Evolutionary conservation across 1,140 invertebrate genomes (phyloP).

Genomic region (Ceratina calcarata): DNA sequence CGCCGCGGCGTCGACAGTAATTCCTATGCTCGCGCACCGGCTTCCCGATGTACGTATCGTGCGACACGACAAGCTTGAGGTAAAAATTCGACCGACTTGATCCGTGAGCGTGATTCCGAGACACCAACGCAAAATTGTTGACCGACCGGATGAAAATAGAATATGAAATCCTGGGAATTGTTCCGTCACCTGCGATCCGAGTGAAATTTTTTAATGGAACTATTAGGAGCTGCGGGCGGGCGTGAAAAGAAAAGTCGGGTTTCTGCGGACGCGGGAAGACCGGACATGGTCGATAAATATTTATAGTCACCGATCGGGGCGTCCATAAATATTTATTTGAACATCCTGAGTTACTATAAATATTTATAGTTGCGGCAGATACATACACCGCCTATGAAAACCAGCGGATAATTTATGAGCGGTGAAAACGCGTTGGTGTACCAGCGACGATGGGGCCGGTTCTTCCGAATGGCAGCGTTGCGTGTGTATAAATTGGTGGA

Average conservation of each 20-base stretch:
- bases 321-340: slow-evolving; percentile 48
- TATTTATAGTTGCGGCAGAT: slow-evolving; percentile 37
- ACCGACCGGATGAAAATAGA: too few relatives aligned
- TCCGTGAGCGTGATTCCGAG: slow-evolving; percentile 6
- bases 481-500: slow-evolving; percentile 31
- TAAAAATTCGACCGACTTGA: slow-evolving; percentile 19
- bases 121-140: not conserved
- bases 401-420: slow-evolving; percentile 41
- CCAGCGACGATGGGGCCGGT: not conserved
- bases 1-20: slow-evolving; percentile 39
- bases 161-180: not conserved
- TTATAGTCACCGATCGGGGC: slow-evolving; percentile 31
- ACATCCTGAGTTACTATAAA: slow-evolving; percentile 49
- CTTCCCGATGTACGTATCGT: slow-evolving; percentile 24
- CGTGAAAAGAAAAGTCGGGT: slow-evolving; percentile 18
- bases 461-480: not conserved
- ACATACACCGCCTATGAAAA: slow-evolving; percentile 47
- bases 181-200: not conserved
- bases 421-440: slow-evolving; percentile 35
- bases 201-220: not conserved
- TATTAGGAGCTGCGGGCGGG: not conserved
- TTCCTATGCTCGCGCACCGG: slow-evolving; percentile 25
- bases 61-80: slow-evolving; percentile 30
- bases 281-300: slow-evolving; percentile 36
- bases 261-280: not conserved